A percentile compares a stretch with the other conserved stretches of the same genome.
phyloP scores from a whole-genome alignment of 2,113 vertebrate species.

The Sebastes schlegelii region DNA sequence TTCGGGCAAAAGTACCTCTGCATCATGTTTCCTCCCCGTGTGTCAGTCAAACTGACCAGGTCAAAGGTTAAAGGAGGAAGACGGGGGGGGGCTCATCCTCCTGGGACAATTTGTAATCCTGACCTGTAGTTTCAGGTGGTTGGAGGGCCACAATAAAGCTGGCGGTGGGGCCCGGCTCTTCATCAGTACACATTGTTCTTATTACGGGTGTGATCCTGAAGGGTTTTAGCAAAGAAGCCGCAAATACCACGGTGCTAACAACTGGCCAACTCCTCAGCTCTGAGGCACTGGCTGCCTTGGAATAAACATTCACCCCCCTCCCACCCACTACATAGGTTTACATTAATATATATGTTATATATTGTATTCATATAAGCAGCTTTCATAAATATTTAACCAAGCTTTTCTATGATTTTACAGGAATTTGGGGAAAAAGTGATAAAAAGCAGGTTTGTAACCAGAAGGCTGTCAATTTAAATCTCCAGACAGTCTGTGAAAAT shows the following conservation, averaged over 20 bases:
- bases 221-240: slow-evolving; percentile 39
- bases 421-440: slow-evolving; percentile 28
- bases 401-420: slow-evolving; percentile 10
- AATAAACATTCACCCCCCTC: slow-evolving; percentile 43
- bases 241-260: slow-evolving; percentile 35
- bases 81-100: slow-evolving; percentile 47
- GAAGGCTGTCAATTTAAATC: slow-evolving; percentile 50
- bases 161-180: slow-evolving; percentile 27
- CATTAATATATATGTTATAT: neutral
- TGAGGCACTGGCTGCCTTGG: neutral
- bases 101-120: slow-evolving; percentile 62
- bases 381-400: slow-evolving; percentile 29
- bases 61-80: slow-evolving; percentile 61
- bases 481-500: slow-evolving; percentile 42
- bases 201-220: slow-evolving; percentile 67
- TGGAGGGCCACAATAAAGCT: slow-evolving; percentile 27
- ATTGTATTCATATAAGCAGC: slow-evolving; percentile 8
- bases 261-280: slow-evolving; percentile 13
- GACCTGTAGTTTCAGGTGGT: slow-evolving; percentile 79
- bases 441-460: slow-evolving; percentile 36
- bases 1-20: slow-evolving; percentile 28
- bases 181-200: slow-evolving; percentile 69
- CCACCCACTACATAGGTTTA: neutral
- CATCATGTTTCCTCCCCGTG: slow-evolving; percentile 59
- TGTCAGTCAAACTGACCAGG: slow-evolving; percentile 83